A percentile compares a stretch with the other conserved stretches of the same genome.
Evolutionary conservation across 2,113 vertebrate genomes (phyloP).

Genomic region (Siniperca chuatsi): DNA sequence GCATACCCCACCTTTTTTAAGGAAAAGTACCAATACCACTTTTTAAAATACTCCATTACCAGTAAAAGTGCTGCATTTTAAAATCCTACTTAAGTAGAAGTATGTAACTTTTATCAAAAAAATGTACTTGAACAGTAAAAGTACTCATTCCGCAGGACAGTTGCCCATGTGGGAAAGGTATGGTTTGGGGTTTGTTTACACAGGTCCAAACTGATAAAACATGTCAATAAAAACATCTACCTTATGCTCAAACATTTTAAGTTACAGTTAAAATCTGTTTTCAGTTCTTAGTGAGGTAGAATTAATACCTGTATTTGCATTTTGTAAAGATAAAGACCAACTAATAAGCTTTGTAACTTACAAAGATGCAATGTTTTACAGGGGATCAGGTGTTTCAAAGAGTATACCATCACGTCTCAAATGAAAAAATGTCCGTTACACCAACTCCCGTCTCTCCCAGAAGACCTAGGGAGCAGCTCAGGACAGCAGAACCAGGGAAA

Average conservation of each 20-base stretch:
- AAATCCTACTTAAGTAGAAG: background rate
- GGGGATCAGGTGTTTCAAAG: slow-evolving; percentile 60
- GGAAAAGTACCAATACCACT: background rate
- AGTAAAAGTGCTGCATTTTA: background rate
- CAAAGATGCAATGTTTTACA: slow-evolving; percentile 48
- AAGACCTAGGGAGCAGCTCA: background rate
- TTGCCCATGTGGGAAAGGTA: no score
- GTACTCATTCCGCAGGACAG: no score
- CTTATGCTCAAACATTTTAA: background rate
- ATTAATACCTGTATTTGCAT: background rate
- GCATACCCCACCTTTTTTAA: no score
- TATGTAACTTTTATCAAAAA: background rate
- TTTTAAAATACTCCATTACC: background rate
- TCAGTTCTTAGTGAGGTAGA: background rate
- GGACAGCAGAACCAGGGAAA: background rate
- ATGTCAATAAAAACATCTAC: background rate
- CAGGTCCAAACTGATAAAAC: no score
- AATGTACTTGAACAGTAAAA: background rate
- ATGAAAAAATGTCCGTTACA: slow-evolving; percentile 1
- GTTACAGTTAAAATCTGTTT: background rate
- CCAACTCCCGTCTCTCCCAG: background rate
- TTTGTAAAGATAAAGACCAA: background rate
- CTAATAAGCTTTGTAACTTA: background rate
- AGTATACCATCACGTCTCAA: slow-evolving; percentile 32
- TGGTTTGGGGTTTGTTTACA: no score